Evolutionary conservation across 1,140 invertebrate genomes (phyloP).

Genomic region (Conus ventricosus): DNA sequence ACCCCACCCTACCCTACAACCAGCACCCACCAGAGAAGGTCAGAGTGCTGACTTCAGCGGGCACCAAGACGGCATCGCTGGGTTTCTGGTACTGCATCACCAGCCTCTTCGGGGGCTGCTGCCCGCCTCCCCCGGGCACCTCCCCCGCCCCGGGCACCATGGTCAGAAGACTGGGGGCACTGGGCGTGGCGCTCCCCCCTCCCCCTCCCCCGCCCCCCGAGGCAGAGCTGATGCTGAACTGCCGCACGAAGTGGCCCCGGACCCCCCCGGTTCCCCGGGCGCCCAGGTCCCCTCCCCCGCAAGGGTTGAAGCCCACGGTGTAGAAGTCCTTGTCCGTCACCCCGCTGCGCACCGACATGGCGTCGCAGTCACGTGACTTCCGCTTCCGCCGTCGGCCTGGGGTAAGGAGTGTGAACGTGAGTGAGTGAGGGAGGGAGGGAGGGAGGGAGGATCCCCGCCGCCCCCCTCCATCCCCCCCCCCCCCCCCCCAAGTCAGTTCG

Average conservation of each 20-base stretch:
- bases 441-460: too few species aligned
- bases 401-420: not conserved
- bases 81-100: slow-evolving; percentile 17
- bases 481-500: too few species aligned
- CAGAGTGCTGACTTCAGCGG: not conserved
- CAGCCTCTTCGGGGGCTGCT: not conserved
- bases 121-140: not conserved
- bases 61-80: not conserved
- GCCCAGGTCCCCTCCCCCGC: too few species aligned
- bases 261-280: too few species aligned
- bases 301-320: not conserved
- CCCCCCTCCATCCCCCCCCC: too few species aligned
- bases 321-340: not conserved
- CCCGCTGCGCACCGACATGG: slow-evolving; percentile 4
- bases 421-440: too few species aligned
- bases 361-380: slow-evolving; percentile 4
- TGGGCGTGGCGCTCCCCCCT: not conserved
- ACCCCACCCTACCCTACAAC: not conserved
- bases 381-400: not conserved
- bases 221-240: too few species aligned
- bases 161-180: not conserved
- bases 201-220: not conserved
- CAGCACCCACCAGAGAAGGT: not conserved
- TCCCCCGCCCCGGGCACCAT: not conserved
- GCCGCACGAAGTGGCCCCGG: too few species aligned